Evolutionary conservation across 64 coral and sea anemone species (phyloP), one percentile per base, ranked within the genome.

Genomic region (Trachythela sp.): DNA sequence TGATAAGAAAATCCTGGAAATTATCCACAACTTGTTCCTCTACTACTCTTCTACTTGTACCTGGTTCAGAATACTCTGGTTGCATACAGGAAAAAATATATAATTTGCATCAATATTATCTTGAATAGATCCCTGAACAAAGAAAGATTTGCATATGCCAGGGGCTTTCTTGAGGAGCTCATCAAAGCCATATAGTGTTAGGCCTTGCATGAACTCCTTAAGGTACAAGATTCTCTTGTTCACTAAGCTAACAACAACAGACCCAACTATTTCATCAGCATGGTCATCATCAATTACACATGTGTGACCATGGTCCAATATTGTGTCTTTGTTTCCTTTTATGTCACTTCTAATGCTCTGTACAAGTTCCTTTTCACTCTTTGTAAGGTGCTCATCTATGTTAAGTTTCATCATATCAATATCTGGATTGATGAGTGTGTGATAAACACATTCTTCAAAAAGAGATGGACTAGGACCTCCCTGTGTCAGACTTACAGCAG

Each of bases 11-110:
- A 51, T 91, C 90, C 39, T 88, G 90, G 11, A 92, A 83, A 72
- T 92, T 92, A 85, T 92, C 90, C 38, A 92, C 72, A 48, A 92
- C 52, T 36, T n/a, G 22, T 88, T 84, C 85, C 77, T 92, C 91
- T 31, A 49, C 39, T 87, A 49, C 67, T 39, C 39, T 85, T 29
- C 86, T 87, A 4, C 36, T 83, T 52, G 68, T 87, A 30, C 86
- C 86, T 41, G 83, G 67, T 24, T 17, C 24, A 9, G 71, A 92
- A 85, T 92, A 87, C 32, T 9, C 42, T 83, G 85, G 70, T 58
- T 31, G 36, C 39, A 83, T 59, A 64, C 85, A 64, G 37, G 90
- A 87, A 75, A 87, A 77, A 76, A 92, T 17, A n/a, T n/a, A 83
- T 87, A 87, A 85, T 86, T 86, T 54, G 90, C 85, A 88, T 87